A percentile compares a stretch with the other conserved stretches of the same genome.
Conservation (phyloP, 2,888 invertebrate genomes). For the Rotaria magnacalcarata region DNA sequence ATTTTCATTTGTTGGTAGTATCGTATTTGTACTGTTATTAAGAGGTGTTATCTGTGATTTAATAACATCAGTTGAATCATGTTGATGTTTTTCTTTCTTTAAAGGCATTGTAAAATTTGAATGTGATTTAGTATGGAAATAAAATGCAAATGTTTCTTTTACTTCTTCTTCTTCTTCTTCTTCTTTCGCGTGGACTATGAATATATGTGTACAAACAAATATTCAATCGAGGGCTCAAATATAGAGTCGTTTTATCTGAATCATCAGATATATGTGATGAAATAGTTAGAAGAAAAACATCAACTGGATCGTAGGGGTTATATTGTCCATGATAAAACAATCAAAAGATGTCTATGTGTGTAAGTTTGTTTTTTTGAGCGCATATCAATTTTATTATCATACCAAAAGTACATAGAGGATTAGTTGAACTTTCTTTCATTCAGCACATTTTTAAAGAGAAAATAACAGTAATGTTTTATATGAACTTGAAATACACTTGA, state of each 20-base stretch:
- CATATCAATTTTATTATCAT: not conserved
- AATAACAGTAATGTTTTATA: not conserved
- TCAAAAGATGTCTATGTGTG: not conserved
- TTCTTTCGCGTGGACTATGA: not conserved
- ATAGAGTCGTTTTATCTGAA: not conserved
- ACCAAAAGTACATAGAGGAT: not conserved
- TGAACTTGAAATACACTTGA: too few relatives aligned
- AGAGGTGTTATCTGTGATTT: constrained; percentile 15
- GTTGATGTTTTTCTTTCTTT: constrained; percentile 8
- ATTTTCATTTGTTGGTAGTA: not conserved
- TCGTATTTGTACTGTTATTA: not conserved
- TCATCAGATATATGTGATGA: not conserved
- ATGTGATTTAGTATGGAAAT: not conserved
- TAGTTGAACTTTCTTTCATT: not conserved
- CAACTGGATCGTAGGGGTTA: not conserved
- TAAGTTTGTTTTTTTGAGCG: not conserved
- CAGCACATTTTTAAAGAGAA: not conserved
- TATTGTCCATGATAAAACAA: not conserved
- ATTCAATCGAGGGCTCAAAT: not conserved
- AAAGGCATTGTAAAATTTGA: not conserved
- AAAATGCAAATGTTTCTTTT: not conserved
- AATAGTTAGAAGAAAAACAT: not conserved
- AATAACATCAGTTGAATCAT: not conserved
- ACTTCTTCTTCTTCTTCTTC: not conserved
- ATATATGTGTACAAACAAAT: not conserved